Base-by-base conservation (phyloP, 2,797 vertebrate genomes). In the Premnoplex brunnescens region DNA sequence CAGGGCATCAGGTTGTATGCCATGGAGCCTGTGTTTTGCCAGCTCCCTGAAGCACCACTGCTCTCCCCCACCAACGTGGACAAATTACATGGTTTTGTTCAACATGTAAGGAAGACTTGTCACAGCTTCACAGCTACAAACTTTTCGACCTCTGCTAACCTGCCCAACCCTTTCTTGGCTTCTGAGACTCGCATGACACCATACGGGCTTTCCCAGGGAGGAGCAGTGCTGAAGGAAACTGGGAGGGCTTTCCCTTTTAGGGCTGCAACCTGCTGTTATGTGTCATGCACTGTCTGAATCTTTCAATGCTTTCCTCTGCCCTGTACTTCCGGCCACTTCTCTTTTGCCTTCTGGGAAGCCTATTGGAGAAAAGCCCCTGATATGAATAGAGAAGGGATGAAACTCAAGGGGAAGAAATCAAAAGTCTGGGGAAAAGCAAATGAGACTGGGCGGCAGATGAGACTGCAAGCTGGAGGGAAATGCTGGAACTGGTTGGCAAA, bases 121-220 rank as follows among this genome's bases (percentile, higher is more conserved):
- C 94, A 87, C 72, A 84, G 73, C 63, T 95, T 88, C 73, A 34
- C 51, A 83, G 62, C 71, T 58, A 48, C 55, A 48, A 62, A 64
- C 63, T 81, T 58, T 55, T 46, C 62, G 72, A 54, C 68, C 75
- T 88, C 55, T 75, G 32, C 69, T 83, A 67, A 72, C 46, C 46
- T 77, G 87, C 56, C 82, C 82, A 80, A 28, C 87, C 72, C 85
- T 95, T 46, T 41, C 76, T 34, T 62, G 64, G 44, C 78, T 89
- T 67, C 64, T 66, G 62, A 67, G 52, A 60, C 32, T 63, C 41
- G 68, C 1, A 17, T 59, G 79, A 85, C 3, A 3, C 26, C 4
- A 2, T 60, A 56, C 5, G 59, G 82, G 68, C 60, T 91, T 93
- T 83, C 52, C 89, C 84, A 59, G 5, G 21, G 56, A 85, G 75